Evolutionary conservation across 2,113 vertebrate species (phyloP).

Genomic region (Otis tarda): DNA sequence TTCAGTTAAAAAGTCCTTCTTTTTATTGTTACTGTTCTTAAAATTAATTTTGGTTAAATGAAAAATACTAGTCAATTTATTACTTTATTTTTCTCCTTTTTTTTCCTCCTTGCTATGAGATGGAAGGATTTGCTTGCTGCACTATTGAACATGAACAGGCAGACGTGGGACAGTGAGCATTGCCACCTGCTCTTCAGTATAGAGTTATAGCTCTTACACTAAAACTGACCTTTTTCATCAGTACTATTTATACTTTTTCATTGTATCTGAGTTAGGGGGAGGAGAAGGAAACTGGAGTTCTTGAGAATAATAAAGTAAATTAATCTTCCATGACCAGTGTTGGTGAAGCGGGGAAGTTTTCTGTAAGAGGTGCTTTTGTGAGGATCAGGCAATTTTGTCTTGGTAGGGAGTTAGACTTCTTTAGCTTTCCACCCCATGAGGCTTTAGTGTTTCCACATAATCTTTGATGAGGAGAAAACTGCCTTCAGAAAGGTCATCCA

Average conservation of each 20-base stretch:
- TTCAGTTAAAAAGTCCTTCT: not conserved
- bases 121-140: not conserved
- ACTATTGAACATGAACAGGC: not conserved
- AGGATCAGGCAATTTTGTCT: not conserved
- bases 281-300: not conserved
- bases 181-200: not conserved
- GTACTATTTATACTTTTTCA: not conserved
- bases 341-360: not conserved
- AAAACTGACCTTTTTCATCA: not conserved
- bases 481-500: not conserved
- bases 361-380: not conserved
- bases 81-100: not conserved
- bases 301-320: not conserved
- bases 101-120: not conserved
- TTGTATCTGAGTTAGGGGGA: not conserved
- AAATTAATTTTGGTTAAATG: not conserved
- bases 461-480: not conserved
- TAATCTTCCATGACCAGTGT: not conserved
- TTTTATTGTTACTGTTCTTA: not conserved
- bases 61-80: not conserved
- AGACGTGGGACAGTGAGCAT: fast-evolving
- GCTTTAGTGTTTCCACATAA: not conserved
- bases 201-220: not conserved
- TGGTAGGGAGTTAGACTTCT: not conserved
- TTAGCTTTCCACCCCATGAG: not conserved